Evolutionary conservation across 2,113 vertebrate genomes (phyloP), one percentile per base, ranked within the genome.

Genomic region (Leiothrix lutea): DNA sequence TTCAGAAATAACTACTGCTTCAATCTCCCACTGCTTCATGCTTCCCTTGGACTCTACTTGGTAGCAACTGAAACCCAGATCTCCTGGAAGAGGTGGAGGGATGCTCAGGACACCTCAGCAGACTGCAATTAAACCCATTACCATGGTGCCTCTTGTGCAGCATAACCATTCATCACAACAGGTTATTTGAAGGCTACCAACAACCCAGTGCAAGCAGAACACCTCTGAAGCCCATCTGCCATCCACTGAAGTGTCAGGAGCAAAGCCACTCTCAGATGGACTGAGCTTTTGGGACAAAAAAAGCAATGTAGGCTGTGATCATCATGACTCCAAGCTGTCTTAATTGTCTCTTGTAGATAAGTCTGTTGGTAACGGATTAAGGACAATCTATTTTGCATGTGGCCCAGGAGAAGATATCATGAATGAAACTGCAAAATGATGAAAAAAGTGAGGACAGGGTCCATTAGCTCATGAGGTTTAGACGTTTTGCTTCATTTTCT

Each of bases 251-350:
- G 11, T 13, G 9, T 80, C 50, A 80, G 50, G 11, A 94, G 11
- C n/a, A 91, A 60, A 56, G 53, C 1, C 45, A 11, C 31, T n/a
- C 4, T 48, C 14, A 38, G 23, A 20, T 6, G 71, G 36, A 36
- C 20, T 0, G 0, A 65, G 16, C 2, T 28, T 14, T 79, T 20
- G 15, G 19, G 10, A 15, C 36, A 23, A 66, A 80, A 80, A 12
- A 10, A 73, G 2, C 24, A 48, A 18, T 8, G 9, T 4, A 33
- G 47, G 14, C 36, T 35, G 5, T 54, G 45, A 48, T 42, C 50
- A 48, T 6, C 18, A 5, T 31, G 33, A 54, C 29, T 17, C 16
- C 50, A 61, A 64, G 35, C 35, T 19, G 1, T 47, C 29, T 45
- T 20, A 33, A 26, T 8, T 61, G 8, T 33, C 15, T 80, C 21